Evolutionary conservation across 64 coral and sea anemone genomes (phyloP).

Genomic region (Hydrozoanthus tunicans): DNA sequence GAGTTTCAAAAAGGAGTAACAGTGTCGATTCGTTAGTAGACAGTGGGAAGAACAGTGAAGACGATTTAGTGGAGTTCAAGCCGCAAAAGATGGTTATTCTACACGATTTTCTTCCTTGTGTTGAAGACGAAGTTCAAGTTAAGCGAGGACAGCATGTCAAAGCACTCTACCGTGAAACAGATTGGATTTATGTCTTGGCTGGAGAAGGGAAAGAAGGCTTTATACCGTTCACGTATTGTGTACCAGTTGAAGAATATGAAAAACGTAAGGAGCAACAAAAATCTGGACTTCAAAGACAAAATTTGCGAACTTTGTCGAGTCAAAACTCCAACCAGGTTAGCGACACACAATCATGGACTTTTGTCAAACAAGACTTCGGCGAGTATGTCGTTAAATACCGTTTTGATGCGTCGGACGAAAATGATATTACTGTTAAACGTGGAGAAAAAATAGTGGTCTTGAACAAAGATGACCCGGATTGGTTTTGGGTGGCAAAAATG

Average conservation of each 20-base stretch:
- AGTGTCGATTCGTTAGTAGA: slow-evolving; percentile 67
- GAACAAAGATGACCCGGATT: slow-evolving; percentile 95
- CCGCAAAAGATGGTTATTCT: slow-evolving; percentile 90
- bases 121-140: slow-evolving; percentile 90
- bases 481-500: slow-evolving; percentile 86
- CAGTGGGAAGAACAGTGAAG: slow-evolving; percentile 47
- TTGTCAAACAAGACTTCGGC: slow-evolving; percentile 83
- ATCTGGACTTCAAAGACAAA: slow-evolving; percentile 37
- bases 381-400: slow-evolving; percentile 82
- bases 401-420: slow-evolving; percentile 84
- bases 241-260: slow-evolving; percentile 82
- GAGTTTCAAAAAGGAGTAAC: slow-evolving; percentile 64
- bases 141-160: slow-evolving; percentile 88
- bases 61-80: slow-evolving; percentile 68
- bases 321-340: slow-evolving; percentile 41
- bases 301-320: slow-evolving; percentile 51
- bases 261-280: slow-evolving; percentile 83
- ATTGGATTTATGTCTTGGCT: slow-evolving; percentile 88
- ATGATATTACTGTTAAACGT: slow-evolving; percentile 79
- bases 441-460: slow-evolving; percentile 81
- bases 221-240: slow-evolving; percentile 91
- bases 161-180: slow-evolving; percentile 88
- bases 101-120: slow-evolving; percentile 95
- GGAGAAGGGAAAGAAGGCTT: slow-evolving; percentile 87
- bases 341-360: slow-evolving; percentile 46